Percentiles rank a stretch among this genome's conserved stretches.
Conservation (phyloP, 2,797 vertebrate species). For the Gobio occitaniae region DNA sequence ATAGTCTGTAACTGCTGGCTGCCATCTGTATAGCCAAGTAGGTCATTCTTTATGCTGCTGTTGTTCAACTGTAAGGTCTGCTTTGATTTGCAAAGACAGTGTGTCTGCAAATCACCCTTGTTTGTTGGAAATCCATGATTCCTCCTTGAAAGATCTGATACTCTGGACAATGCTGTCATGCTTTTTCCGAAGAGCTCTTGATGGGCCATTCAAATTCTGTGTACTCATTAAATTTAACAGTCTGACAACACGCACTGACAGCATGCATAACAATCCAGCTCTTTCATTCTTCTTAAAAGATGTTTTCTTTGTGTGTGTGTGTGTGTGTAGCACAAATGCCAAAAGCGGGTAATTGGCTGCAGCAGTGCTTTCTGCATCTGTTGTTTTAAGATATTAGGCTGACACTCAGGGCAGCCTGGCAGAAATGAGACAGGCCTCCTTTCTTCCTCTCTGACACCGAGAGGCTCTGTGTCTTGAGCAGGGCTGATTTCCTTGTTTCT, state of each 20-base stretch:
- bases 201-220: slow-evolving; percentile 81
- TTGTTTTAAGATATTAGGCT: slow-evolving; percentile 86
- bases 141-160: slow-evolving; percentile 75
- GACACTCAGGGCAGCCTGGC: slow-evolving; percentile 79
- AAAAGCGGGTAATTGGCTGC: slow-evolving; percentile 84
- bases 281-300: slow-evolving; percentile 81
- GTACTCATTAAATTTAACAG: slow-evolving; percentile 86
- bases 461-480: slow-evolving; percentile 67
- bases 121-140: slow-evolving; percentile 67
- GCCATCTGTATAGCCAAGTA: slow-evolving; percentile 5
- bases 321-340: slow-evolving; percentile 67
- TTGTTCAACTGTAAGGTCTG: slow-evolving; percentile 50
- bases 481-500: slow-evolving; percentile 72
- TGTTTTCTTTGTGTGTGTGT: slow-evolving; percentile 71
- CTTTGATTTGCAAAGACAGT: slow-evolving; percentile 53
- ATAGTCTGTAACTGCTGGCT: slow-evolving; percentile 31
- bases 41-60: slow-evolving; percentile 34
- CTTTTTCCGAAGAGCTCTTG: slow-evolving; percentile 80
- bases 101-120: slow-evolving; percentile 61
- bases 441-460: slow-evolving; percentile 40
- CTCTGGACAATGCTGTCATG: slow-evolving; percentile 76
- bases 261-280: slow-evolving; percentile 78
- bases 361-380: slow-evolving; percentile 79
- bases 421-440: slow-evolving; percentile 72
- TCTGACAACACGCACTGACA: slow-evolving; percentile 84